Evolutionary conservation across 2,113 vertebrate species (phyloP).

Genomic region (Salvator merianae): DNA sequence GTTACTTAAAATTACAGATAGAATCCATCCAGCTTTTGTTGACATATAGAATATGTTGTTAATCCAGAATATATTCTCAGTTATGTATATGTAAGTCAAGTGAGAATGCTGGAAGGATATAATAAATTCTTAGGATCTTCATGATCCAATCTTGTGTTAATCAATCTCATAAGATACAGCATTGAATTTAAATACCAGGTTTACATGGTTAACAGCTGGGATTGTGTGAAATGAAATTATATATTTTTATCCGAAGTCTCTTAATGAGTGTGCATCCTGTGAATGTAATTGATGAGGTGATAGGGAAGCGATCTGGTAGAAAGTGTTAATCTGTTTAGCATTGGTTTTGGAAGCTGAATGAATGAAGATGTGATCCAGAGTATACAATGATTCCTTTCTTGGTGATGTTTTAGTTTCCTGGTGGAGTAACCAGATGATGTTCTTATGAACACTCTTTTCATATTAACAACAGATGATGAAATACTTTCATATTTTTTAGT

Average conservation of each 20-base stretch:
- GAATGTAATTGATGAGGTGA: slow-evolving; percentile 7
- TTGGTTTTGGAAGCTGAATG: neutral
- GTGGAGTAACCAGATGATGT: neutral
- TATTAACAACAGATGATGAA: no score
- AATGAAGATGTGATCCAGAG: neutral
- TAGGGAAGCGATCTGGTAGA: neutral
- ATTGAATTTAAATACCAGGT: neutral
- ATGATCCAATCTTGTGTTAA: neutral
- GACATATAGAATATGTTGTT: neutral
- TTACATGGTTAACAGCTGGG: neutral
- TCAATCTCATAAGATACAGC: neutral
- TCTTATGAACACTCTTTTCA: neutral
- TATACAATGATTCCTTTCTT: neutral
- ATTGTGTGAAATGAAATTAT: neutral
- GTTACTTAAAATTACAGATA: neutral
- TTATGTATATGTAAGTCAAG: neutral
- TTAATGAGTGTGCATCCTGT: neutral
- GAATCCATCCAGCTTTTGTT: neutral
- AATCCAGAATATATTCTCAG: neutral
- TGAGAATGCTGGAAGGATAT: neutral
- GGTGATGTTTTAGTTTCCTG: neutral
- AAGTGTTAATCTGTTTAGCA: slow-evolving; percentile 2
- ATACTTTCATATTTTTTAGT: no score
- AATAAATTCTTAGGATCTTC: neutral
- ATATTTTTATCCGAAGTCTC: neutral